These are phyloP conservation scores for Cichlasoma orientale DNA, from an alignment of 2,797 vertebrate genomes.

Conservation along the genomic window DNA sequence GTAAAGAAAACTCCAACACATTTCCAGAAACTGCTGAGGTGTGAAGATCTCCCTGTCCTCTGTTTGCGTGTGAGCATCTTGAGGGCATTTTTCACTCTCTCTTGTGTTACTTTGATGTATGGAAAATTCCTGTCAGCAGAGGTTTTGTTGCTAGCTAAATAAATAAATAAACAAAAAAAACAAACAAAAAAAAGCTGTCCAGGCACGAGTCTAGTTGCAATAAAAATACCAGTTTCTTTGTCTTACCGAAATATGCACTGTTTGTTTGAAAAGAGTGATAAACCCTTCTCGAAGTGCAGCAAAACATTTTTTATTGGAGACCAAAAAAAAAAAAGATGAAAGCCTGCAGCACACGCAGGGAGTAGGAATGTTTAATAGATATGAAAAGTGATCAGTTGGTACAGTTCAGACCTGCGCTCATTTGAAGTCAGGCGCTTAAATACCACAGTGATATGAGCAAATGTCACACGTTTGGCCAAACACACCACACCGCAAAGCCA, in stretches of 20 bases:
- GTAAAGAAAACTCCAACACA: background rate
- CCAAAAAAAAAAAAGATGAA: background rate
- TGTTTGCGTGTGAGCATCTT: background rate
- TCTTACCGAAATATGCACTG: background rate
- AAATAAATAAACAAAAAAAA: background rate
- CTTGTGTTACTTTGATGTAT: constrained; percentile 2
- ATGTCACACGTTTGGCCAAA: background rate
- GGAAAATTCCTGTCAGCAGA: constrained; percentile 9
- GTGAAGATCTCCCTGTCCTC: background rate
- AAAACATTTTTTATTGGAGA: background rate
- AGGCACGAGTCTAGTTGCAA: background rate
- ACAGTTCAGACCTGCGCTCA: background rate
- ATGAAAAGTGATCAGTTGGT: background rate
- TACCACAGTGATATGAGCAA: background rate
- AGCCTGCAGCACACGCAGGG: background rate
- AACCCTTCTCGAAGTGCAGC: background rate
- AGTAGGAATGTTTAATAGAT: background rate
- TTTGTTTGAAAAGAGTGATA: background rate
- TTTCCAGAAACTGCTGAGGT: constrained; percentile 17
- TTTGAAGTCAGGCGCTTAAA: background rate
- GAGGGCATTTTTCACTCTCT: background rate
- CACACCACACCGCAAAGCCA: background rate
- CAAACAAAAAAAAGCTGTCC: constrained; percentile 7
- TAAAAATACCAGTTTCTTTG: background rate
- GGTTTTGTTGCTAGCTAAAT: background rate